Percentiles rank a stretch among this genome's conserved stretches.
Conservation (phyloP, 2,113 vertebrate species). For the Taxidea taxus region DNA sequence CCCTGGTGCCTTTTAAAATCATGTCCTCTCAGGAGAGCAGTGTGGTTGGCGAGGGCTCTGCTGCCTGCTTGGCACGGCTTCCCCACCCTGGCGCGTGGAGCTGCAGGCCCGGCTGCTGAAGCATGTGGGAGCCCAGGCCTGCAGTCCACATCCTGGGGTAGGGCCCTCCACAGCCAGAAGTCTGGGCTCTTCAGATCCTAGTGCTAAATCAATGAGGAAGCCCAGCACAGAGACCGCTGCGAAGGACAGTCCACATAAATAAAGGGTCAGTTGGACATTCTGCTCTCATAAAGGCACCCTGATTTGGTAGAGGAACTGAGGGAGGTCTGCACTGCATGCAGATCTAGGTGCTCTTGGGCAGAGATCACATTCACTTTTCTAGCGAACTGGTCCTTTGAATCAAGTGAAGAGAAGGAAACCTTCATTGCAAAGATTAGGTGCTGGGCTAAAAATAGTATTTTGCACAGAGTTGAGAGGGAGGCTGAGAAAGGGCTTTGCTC, state of each 20-base stretch:
- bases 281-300: background rate
- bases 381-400: background rate
- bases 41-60: background rate
- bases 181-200: background rate
- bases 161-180: background rate
- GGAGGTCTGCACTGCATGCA: background rate
- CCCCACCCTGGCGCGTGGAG: background rate
- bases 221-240: accelerated
- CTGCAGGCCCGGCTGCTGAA: background rate
- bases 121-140: background rate
- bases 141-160: background rate
- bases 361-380: background rate
- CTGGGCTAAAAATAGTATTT: background rate
- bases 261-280: accelerated
- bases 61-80: background rate
- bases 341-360: background rate
- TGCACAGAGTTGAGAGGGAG: background rate
- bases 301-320: background rate
- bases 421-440: background rate
- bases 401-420: background rate
- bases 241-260: background rate
- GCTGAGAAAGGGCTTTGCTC: background rate
- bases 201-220: background rate
- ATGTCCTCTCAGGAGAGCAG: background rate
- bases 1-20: background rate